These are phyloP conservation scores for Rhodeus uyekii DNA, from an alignment of 2,797 vertebrate genomes.

Conservation along the genomic window DNA sequence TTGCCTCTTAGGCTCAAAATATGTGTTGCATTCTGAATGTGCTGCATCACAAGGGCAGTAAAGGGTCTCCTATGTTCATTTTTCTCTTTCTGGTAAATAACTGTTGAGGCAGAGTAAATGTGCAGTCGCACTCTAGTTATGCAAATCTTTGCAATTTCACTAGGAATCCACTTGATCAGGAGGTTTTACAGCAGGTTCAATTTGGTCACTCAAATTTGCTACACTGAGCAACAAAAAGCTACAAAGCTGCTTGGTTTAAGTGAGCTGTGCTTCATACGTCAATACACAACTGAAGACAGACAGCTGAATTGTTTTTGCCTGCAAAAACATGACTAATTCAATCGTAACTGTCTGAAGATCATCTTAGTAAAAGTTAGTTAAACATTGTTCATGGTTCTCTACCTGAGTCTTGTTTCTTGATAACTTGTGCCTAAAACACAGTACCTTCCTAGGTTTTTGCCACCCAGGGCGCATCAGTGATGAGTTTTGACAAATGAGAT, in stretches of 20 bases:
- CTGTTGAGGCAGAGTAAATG: not conserved
- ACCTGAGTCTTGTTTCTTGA: not conserved
- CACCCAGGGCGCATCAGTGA: not conserved
- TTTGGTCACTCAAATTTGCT: not conserved
- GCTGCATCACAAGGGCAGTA: not conserved
- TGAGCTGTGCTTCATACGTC: not conserved
- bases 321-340: not conserved
- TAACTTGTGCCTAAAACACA: not conserved
- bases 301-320: no score
- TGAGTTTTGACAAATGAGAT: not conserved
- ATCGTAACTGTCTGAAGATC: not conserved
- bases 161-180: not conserved
- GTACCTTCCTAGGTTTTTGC: not conserved
- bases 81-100: not conserved
- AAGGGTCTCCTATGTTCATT: not conserved
- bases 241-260: not conserved
- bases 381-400: not conserved
- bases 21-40: not conserved
- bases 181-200: not conserved
- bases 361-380: not conserved
- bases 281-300: no score
- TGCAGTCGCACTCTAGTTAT: not conserved
- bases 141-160: not conserved
- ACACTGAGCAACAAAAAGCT: not conserved
- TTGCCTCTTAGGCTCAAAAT: not conserved